Percentiles rank a stretch among this genome's conserved stretches.
Conservation (phyloP, 2,113 vertebrate genomes). For the Ahaetulla prasina region DNA sequence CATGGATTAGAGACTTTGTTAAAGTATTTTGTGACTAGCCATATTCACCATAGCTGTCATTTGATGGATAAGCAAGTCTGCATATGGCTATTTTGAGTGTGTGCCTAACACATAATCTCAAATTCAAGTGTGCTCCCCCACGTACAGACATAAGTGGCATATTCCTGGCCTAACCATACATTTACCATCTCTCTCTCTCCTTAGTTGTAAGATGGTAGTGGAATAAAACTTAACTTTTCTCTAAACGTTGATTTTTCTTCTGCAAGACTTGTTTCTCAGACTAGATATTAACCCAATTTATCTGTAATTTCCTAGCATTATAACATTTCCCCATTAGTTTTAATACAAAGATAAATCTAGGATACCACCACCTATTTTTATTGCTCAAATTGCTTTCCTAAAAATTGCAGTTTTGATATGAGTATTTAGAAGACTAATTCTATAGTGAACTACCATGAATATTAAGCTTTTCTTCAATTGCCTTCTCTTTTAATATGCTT, state of each 20-base stretch:
- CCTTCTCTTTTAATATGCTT: not conserved
- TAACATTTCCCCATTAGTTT: not conserved
- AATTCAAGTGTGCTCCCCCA: not conserved
- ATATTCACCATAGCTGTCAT: not conserved
- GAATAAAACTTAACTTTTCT: not conserved
- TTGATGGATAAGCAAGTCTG: not conserved
- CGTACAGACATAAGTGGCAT: not conserved
- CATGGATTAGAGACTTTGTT: not conserved
- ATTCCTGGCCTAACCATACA: not conserved
- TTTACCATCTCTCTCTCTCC: not conserved
- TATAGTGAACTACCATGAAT: not conserved
- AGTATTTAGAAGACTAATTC: not conserved
- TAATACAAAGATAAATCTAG: not conserved
- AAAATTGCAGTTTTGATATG: not conserved
- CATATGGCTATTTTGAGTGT: not conserved
- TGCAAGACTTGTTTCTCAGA: not conserved
- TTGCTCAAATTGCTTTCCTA: not conserved
- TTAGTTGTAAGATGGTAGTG: not conserved
- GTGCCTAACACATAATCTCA: not conserved
- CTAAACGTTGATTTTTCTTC: not conserved
- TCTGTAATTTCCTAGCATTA: not conserved
- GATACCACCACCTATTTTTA: not conserved
- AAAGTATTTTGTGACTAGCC: not conserved
- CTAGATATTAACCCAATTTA: not conserved
- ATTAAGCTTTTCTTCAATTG: not conserved